Evolutionary conservation across 2,888 invertebrate species (phyloP).

Genomic region (Oligia fasciuncula): DNA sequence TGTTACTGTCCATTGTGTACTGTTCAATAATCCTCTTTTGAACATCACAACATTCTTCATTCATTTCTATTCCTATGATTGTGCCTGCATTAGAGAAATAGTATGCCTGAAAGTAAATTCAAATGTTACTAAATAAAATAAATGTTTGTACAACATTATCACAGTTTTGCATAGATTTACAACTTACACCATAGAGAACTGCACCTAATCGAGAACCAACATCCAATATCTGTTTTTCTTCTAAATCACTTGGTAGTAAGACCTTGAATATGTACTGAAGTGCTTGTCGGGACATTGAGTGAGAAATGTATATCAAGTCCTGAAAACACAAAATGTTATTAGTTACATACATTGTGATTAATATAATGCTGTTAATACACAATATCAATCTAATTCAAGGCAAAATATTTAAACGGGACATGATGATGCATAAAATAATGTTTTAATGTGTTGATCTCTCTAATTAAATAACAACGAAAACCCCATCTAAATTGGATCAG

Average conservation of each 20-base stretch:
- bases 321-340: constrained; percentile 68
- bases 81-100: constrained; percentile 89
- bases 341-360: neutral
- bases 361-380: constrained; percentile 1
- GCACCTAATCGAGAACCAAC: constrained; percentile 93
- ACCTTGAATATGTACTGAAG: constrained; percentile 91
- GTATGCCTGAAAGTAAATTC: constrained; percentile 88
- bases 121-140: neutral
- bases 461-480: neutral
- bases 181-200: constrained; percentile 92
- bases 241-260: constrained; percentile 90
- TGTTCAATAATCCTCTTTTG: constrained; percentile 90
- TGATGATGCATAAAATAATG: neutral
- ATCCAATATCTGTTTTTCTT: constrained; percentile 91
- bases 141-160: neutral
- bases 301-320: constrained; percentile 91
- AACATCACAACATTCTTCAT: constrained; percentile 91
- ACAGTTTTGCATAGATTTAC: neutral
- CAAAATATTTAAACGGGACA: neutral
- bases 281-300: constrained; percentile 91
- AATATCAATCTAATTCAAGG: neutral
- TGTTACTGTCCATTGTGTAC: constrained; percentile 86
- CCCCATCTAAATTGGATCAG: neutral
- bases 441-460: neutral
- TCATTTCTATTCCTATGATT: constrained; percentile 93